These are phyloP conservation scores for Mixornis gularis DNA, from an alignment of 2,113 vertebrate genomes.

Conservation along the genomic window DNA sequence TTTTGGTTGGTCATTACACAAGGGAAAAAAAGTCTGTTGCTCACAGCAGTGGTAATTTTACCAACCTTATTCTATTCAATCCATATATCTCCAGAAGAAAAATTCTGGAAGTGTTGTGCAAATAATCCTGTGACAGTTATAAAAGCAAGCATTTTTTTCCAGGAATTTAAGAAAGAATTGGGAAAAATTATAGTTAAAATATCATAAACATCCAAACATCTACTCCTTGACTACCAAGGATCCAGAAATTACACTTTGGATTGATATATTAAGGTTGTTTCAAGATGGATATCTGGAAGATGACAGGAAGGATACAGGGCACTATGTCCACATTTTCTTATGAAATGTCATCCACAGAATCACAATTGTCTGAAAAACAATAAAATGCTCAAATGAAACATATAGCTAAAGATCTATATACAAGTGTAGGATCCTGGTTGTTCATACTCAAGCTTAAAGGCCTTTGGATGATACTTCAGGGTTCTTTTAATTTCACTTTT, in stretches of 20 bases:
- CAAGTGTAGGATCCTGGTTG: background rate
- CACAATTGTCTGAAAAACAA: background rate
- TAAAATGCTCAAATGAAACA: background rate
- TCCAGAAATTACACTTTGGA: background rate
- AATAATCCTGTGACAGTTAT: background rate
- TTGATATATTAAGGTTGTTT: background rate
- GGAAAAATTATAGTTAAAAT: background rate
- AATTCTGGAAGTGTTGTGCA: background rate
- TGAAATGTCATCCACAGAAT: background rate
- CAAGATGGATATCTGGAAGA: background rate
- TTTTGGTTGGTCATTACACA: background rate
- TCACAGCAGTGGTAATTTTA: background rate
- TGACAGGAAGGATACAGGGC: background rate
- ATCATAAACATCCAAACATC: background rate
- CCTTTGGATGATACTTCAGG: background rate
- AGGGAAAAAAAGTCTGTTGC: background rate
- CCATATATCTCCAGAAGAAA: background rate
- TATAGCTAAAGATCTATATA: background rate
- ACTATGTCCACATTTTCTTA: background rate
- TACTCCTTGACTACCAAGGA: background rate
- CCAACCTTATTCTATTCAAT: background rate
- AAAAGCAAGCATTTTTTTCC: background rate
- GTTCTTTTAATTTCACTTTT: background rate
- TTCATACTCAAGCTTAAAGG: background rate
- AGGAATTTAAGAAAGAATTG: background rate